These are phyloP conservation scores for Percopsis omiscomaycus DNA, from an alignment of 2,797 vertebrate genomes.

Conservation along the genomic window DNA sequence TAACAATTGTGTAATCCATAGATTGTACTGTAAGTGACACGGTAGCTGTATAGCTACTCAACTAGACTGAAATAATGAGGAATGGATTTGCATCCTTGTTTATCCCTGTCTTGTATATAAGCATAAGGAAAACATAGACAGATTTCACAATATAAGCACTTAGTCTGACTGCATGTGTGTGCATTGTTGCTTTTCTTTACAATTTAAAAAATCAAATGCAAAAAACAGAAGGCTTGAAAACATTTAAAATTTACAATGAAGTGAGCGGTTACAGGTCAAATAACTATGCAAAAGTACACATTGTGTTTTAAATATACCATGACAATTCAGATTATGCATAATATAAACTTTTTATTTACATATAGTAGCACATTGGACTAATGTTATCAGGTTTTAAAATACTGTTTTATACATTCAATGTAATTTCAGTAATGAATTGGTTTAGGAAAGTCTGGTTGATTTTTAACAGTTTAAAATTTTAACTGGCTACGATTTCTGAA, in stretches of 20 bases:
- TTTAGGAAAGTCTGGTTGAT: not conserved
- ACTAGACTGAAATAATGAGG: constrained; percentile 1
- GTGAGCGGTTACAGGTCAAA: constrained; percentile 6
- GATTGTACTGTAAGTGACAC: constrained; percentile 23
- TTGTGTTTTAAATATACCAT: not conserved
- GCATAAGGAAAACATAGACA: not conserved
- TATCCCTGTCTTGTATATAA: not conserved
- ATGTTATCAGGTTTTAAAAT: constrained; percentile 10
- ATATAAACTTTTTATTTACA: constrained; percentile 1
- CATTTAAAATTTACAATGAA: constrained; percentile 14
- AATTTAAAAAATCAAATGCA: not conserved
- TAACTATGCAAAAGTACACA: constrained; percentile 18
- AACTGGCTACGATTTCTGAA: too few relatives aligned
- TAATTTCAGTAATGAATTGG: not conserved
- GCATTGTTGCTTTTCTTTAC: constrained; percentile 4
- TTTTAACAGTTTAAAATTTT: too few relatives aligned
- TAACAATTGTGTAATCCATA: constrained; percentile 23
- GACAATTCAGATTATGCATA: not conserved
- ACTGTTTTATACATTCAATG: not conserved
- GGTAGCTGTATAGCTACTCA: constrained; percentile 17
- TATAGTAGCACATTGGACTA: not conserved
- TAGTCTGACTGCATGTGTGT: not conserved
- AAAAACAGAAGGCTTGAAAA: not conserved
- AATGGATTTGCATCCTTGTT: not conserved
- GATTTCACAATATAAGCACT: not conserved